Conservation (phyloP, 2,797 vertebrate genomes). For the Ctenopoma multispine region DNA sequence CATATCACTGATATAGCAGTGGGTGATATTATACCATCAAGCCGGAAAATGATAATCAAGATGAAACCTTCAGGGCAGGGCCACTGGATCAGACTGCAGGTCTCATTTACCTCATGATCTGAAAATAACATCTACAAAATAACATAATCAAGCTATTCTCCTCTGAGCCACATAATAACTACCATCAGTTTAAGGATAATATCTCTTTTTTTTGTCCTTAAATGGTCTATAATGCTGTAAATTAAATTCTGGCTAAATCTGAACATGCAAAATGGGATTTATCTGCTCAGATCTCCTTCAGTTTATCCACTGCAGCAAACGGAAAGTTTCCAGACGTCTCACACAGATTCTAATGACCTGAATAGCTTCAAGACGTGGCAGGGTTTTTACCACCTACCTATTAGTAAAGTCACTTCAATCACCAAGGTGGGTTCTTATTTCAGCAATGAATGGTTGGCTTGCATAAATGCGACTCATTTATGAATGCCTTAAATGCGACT, state of each 20-base stretch:
- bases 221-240: slow-evolving; percentile 31
- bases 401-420: slow-evolving; percentile 26
- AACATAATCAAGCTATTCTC: slow-evolving; percentile 32
- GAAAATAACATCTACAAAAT: slow-evolving; percentile 40
- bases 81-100: slow-evolving; percentile 19
- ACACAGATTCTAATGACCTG: slow-evolving; percentile 36
- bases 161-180: slow-evolving; percentile 3
- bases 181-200: slow-evolving; percentile 10
- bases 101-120: slow-evolving; percentile 41
- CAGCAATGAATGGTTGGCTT: slow-evolving; percentile 36
- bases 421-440: slow-evolving; percentile 34
- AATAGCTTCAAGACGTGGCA: slow-evolving; percentile 39
- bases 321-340: slow-evolving; percentile 48
- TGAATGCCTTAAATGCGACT: slow-evolving; percentile 56
- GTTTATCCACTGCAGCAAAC: slow-evolving; percentile 28
- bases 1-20: slow-evolving; percentile 20
- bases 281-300: slow-evolving; percentile 40
- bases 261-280: slow-evolving; percentile 33
- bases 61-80: slow-evolving; percentile 32
- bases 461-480: slow-evolving; percentile 30
- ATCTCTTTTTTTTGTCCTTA: slow-evolving; percentile 36
- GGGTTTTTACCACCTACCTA: slow-evolving; percentile 30
- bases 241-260: slow-evolving; percentile 5
- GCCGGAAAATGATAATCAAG: slow-evolving; percentile 24
- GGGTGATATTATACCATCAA: slow-evolving; percentile 42